Base-by-base conservation (phyloP, 2,797 vertebrate genomes). In the Oreochromis grahami region DNA sequence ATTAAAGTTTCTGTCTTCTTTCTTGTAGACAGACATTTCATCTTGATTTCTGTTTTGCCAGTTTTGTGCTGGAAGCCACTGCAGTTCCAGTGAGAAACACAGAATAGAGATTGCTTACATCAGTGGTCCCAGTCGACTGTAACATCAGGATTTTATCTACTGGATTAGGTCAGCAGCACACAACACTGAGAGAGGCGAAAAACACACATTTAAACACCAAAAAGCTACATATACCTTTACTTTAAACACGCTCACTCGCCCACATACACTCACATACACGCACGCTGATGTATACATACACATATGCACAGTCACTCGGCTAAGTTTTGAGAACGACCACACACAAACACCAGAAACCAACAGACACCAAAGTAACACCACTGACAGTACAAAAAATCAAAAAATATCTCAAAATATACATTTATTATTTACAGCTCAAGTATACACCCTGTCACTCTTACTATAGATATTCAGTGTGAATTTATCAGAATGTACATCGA, bases 381-480 rank as follows among this genome's bases (percentile, higher is more conserved):
- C 90, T 74, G 93, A 95, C 94, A 92, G 90, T 96, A 95, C 95
- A 96, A 95, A 96, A 94, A 94, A 94, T 90, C 89, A 93, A 93
- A 92, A 95, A 92, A 94, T 95, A 94, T 95, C 94, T 96, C 89
- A 95, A 96, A 96, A 96, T 96, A 95, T 96, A 96, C 94, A 95
- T 89, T 93, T 94, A 94, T 95, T 95, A 95, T 96, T 93, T 96
- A 95, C 95, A 95, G 92, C 91, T 96, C 91, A 96, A 94, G 93
- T 95, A 92, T 95, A 92, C 93, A 94, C 91, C 90, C 85, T 91
- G 92, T 93, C 90, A 95, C 92, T 94, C 88, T 90, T 89, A 94
- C 93, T 93, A 93, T 93, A 94, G 91, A 94, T 94, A 94, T 86
- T 95, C 87, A 88, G 80, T 94, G 94, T 92, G 93, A 91, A 93